Percentiles rank a stretch among this genome's conserved stretches.
phyloP scores from a whole-genome alignment of 2,113 vertebrate genomes.

The Myocastor coypus region DNA sequence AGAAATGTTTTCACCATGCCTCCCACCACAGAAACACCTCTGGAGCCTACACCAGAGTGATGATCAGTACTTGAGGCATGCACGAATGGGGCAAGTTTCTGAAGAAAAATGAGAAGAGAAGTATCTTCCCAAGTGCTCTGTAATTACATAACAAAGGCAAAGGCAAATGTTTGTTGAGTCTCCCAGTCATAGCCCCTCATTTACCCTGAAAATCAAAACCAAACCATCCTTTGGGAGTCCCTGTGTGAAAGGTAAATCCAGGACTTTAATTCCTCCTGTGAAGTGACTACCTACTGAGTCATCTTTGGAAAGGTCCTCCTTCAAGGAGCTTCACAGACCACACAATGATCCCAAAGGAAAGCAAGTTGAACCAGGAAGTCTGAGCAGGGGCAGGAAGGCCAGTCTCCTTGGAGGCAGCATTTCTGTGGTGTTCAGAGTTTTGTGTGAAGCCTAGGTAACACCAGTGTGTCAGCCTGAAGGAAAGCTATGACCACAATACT shows the following conservation, averaged over 20 bases:
- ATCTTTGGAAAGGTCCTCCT: neutral
- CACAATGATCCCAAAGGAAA: neutral
- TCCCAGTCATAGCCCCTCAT: neutral
- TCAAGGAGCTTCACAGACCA: neutral
- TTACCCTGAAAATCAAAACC: constrained; percentile 29
- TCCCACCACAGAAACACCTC: neutral
- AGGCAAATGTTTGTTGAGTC: neutral
- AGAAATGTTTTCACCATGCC: neutral
- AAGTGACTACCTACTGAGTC: neutral
- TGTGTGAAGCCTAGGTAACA: neutral
- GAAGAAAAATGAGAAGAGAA: neutral
- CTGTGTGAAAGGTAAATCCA: neutral
- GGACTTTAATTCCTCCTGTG: neutral
- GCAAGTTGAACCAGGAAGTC: neutral
- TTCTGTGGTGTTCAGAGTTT: neutral
- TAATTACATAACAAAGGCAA: neutral
- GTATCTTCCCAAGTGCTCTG: neutral
- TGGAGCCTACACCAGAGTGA: neutral
- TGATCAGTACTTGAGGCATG: neutral
- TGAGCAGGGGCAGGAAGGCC: neutral
- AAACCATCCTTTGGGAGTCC: neutral
- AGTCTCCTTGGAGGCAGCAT: neutral
- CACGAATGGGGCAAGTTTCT: neutral
- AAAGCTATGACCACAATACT: neutral
- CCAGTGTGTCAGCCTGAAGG: neutral